Conservation (phyloP, 2,888 invertebrate genomes). For the Acanthosepion pharaonis region DNA sequence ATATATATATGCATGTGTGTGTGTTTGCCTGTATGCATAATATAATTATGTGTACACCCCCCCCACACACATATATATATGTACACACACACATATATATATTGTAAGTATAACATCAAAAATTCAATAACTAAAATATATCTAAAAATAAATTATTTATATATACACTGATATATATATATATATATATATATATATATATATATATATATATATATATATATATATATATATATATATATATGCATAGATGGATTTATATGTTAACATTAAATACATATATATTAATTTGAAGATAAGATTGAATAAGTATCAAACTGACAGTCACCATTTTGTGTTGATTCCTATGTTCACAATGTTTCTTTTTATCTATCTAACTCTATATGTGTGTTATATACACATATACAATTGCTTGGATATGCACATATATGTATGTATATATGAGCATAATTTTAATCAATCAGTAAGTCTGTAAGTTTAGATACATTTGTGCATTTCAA, state of each 20-base stretch:
- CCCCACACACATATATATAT: not conserved
- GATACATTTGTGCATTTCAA: not conserved
- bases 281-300: not conserved
- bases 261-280: not conserved
- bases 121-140: too few species aligned
- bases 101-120: too few species aligned
- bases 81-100: not conserved
- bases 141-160: too few species aligned
- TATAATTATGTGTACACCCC: too few species aligned
- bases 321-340: too few species aligned
- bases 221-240: not conserved
- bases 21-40: too few species aligned
- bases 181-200: not conserved
- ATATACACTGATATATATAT: not conserved
- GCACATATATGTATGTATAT: not conserved
- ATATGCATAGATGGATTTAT: not conserved
- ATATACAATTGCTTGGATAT: not conserved
- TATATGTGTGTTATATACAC: not conserved
- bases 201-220: not conserved
- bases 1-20: not conserved
- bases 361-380: too few species aligned
- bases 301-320: too few species aligned
- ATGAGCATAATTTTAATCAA: not conserved
- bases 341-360: too few species aligned
- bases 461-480: not conserved